These are phyloP conservation scores for Graptemys geographica DNA, from an alignment of 2,797 vertebrate genomes.

Conservation along the genomic window DNA sequence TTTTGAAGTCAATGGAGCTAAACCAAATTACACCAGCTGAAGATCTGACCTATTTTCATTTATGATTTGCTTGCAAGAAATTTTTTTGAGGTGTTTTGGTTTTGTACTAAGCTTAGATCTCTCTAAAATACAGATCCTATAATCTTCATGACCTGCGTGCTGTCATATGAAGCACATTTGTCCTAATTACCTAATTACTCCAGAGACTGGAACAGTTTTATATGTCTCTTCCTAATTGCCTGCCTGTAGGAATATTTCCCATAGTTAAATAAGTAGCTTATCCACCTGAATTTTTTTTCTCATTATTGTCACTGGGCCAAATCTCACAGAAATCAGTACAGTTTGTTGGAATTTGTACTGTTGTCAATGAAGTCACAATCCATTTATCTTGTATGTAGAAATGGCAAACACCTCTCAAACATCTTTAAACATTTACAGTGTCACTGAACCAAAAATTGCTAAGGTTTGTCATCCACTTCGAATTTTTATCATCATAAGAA, in stretches of 20 bases:
- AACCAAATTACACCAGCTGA: not conserved
- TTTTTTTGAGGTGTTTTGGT: conserved; percentile 15
- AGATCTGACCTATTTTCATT: not conserved
- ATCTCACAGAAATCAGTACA: not conserved
- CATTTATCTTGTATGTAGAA: not conserved
- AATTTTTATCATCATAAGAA: not conserved
- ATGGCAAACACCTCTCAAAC: not conserved
- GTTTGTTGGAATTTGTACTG: not conserved
- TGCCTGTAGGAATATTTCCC: conserved; percentile 21
- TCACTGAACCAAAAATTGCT: not conserved
- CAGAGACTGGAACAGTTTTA: conserved; percentile 34
- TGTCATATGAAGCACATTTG: conserved; percentile 17
- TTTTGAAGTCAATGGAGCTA: not conserved
- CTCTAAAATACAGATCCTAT: not conserved
- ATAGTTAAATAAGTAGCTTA: not conserved
- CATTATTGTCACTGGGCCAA: not conserved
- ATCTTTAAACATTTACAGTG: not conserved
- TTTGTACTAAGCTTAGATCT: not conserved
- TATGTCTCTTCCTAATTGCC: conserved; percentile 55
- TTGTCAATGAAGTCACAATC: not conserved
- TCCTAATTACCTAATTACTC: conserved; percentile 59
- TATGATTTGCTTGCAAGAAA: not conserved
- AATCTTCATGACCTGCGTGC: not conserved
- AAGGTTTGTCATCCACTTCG: not conserved
- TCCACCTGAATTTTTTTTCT: not conserved